Conservation (phyloP, 2,113 vertebrate genomes). For the Malurus melanocephalus region DNA sequence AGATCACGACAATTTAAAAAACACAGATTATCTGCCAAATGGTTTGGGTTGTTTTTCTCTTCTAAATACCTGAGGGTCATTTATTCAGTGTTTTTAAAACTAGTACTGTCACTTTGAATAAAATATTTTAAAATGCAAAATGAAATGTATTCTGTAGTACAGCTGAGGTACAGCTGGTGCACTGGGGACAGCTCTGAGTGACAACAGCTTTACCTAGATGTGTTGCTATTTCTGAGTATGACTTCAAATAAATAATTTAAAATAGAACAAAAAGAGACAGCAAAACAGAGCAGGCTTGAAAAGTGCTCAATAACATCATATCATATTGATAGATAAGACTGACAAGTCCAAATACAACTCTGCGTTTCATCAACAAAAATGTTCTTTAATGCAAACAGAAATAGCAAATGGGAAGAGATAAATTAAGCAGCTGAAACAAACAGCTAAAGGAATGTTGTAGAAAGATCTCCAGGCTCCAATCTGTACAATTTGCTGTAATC, state of each 20-base stretch:
- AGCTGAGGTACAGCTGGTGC: background rate
- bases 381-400: background rate
- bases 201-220: background rate
- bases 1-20: background rate
- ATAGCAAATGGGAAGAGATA: background rate
- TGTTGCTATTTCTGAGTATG: background rate
- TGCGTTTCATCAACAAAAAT: background rate
- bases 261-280: background rate
- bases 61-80: background rate
- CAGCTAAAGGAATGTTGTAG: rapidly evolving
- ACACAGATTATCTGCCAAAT: background rate
- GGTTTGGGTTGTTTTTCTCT: background rate
- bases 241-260: background rate
- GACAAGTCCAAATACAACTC: constrained; percentile 20
- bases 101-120: background rate
- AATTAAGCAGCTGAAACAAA: background rate
- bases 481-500: background rate
- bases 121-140: background rate
- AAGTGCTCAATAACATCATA: background rate
- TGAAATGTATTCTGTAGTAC: background rate
- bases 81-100: background rate
- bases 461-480: background rate
- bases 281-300: background rate
- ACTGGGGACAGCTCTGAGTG: background rate
- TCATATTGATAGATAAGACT: constrained; percentile 9